A percentile compares a stretch with the other conserved stretches of the same genome.
phyloP scores from a whole-genome alignment of 2,888 invertebrate genomes.

The Apamea crenata region DNA sequence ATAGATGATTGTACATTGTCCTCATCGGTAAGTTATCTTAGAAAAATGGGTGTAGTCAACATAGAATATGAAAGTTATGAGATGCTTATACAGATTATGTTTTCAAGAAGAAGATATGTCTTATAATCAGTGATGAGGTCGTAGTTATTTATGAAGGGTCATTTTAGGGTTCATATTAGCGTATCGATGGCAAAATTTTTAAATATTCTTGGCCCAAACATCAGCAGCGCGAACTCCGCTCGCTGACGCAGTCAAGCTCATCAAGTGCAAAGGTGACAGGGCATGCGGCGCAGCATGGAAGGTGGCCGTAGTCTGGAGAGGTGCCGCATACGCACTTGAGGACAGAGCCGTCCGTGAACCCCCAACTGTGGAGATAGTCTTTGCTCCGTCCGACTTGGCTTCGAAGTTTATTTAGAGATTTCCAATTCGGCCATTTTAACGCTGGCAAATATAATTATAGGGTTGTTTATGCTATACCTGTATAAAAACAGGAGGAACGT shows the following conservation, averaged over 20 bases:
- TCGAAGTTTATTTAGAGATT: neutral
- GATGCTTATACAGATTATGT: neutral
- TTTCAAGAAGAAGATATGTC: neutral
- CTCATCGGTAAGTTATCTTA: neutral
- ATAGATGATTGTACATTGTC: neutral
- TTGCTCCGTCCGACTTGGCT: neutral
- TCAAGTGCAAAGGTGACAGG: too few species aligned
- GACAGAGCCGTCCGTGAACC: too few species aligned
- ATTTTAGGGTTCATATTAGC: neutral
- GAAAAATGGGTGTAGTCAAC: neutral
- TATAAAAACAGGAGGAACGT: constrained; percentile 92
- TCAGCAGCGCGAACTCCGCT: too few species aligned
- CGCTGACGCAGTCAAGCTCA: too few species aligned
- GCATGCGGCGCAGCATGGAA: too few species aligned
- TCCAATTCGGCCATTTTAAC: neutral
- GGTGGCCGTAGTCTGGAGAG: too few species aligned
- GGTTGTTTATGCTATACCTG: constrained; percentile 21
- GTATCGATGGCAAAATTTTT: too few species aligned
- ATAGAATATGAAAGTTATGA: neutral
- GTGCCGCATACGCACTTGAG: too few species aligned
- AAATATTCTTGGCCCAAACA: too few species aligned
- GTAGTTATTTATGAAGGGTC: neutral
- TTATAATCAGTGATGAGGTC: neutral
- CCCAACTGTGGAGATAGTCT: neutral
- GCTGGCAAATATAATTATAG: neutral